phyloP scores from a whole-genome alignment of 2,888 invertebrate genomes.

The Limnephilus auricula region DNA sequence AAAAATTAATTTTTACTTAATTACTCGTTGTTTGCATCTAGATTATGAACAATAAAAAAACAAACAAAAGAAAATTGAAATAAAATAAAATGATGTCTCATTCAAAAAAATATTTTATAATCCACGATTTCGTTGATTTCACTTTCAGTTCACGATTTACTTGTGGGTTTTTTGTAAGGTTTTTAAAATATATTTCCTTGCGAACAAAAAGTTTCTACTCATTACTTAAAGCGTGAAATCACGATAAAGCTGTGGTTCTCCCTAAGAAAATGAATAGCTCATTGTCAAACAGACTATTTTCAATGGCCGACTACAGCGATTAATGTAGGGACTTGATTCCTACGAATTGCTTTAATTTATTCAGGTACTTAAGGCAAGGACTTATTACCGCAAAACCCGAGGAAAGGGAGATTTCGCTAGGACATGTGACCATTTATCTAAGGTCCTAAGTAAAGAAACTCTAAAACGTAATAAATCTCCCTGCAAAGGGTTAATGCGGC shows the following conservation, averaged over 20 bases:
- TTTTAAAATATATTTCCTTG: background rate
- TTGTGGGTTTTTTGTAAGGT: background rate
- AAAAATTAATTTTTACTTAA: too few relatives aligned
- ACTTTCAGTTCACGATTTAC: background rate
- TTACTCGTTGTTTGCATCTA: too few relatives aligned
- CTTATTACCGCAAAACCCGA: slow-evolving; percentile 25
- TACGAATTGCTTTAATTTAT: slow-evolving; percentile 29
- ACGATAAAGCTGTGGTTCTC: background rate
- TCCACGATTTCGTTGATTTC: background rate
- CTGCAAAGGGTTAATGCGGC: slow-evolving; percentile 25
- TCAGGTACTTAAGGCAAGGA: slow-evolving; percentile 18
- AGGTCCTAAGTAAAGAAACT: slow-evolving; percentile 42
- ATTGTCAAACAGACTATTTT: background rate
- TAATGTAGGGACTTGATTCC: background rate
- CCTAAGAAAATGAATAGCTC: background rate
- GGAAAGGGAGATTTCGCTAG: slow-evolving; percentile 2
- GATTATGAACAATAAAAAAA: too few relatives aligned
- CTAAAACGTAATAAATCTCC: slow-evolving; percentile 32
- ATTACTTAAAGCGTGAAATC: background rate
- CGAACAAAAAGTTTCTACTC: background rate
- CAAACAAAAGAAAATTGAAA: too few relatives aligned
- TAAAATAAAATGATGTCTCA: too few relatives aligned
- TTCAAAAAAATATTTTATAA: too few relatives aligned
- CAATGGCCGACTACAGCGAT: slow-evolving; percentile 2
- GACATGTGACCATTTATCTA: slow-evolving; percentile 37